These are phyloP conservation scores for Glareola pratincola DNA, from an alignment of 2,113 vertebrate genomes.

Conservation along the genomic window DNA sequence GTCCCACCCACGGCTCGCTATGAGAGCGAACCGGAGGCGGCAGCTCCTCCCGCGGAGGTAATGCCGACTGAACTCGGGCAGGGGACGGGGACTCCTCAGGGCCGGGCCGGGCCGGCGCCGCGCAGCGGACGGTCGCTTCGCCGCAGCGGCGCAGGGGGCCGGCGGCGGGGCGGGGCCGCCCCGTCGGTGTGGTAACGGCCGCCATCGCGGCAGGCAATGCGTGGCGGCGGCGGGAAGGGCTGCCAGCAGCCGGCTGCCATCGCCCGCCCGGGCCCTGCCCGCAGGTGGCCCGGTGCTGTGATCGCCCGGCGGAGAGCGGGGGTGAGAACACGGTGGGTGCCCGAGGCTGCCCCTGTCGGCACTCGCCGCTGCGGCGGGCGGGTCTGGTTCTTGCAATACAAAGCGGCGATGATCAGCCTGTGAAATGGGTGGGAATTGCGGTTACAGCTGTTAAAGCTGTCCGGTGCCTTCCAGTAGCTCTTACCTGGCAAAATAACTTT, in stretches of 20 bases:
- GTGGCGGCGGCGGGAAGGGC: too few relatives aligned
- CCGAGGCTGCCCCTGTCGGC: neutral
- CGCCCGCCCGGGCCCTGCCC: too few relatives aligned
- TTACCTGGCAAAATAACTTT: too few relatives aligned
- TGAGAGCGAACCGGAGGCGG: neutral
- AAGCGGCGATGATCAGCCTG: accelerated
- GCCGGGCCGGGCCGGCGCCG: too few relatives aligned
- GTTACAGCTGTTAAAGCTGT: accelerated
- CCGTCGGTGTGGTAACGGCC: neutral
- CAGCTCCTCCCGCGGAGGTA: neutral
- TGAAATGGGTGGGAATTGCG: neutral
- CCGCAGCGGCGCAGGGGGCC: neutral
- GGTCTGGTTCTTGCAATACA: accelerated
- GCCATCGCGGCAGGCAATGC: neutral
- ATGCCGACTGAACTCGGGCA: too few relatives aligned
- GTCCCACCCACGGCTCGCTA: neutral
- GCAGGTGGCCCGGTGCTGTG: accelerated
- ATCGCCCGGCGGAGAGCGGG: accelerated
- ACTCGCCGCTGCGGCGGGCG: accelerated
- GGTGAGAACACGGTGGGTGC: neutral
- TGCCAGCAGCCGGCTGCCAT: accelerated
- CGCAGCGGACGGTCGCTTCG: neutral
- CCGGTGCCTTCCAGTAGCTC: neutral
- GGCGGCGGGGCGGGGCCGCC: too few relatives aligned
- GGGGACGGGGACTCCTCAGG: neutral